These are phyloP conservation scores for Neotragus pygmaeus DNA, from an alignment of 2,113 vertebrate species.

Conservation along the genomic window DNA sequence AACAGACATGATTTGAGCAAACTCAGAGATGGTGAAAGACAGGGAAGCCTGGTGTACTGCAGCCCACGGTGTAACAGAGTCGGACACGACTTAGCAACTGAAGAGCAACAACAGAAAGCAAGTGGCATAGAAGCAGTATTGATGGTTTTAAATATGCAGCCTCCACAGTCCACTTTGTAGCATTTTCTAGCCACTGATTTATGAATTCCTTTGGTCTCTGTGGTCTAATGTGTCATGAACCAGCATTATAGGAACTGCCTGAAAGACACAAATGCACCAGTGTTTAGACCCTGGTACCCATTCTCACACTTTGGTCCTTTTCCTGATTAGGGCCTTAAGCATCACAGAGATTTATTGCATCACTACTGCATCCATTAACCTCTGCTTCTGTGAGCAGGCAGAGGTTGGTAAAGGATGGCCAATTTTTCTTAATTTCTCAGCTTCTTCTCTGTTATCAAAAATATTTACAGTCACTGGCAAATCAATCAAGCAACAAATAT, in stretches of 20 bases:
- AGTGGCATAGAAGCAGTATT: accelerated
- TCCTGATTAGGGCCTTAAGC: background rate
- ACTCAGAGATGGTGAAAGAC: background rate
- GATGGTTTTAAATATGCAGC: background rate
- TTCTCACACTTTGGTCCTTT: background rate
- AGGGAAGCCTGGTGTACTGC: background rate
- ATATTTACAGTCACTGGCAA: background rate
- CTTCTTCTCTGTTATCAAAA: background rate
- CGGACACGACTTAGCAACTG: background rate
- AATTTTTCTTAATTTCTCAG: background rate
- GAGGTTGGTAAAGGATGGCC: background rate
- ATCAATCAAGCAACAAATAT: background rate
- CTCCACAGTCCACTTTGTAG: background rate
- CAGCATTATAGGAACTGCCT: background rate
- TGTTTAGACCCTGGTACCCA: background rate
- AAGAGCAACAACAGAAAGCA: background rate
- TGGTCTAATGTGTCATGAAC: background rate
- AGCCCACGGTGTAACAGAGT: background rate
- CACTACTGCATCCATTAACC: background rate
- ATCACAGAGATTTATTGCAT: background rate
- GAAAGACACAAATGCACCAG: background rate
- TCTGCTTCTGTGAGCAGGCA: background rate
- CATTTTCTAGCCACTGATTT: background rate
- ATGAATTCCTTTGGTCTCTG: background rate
- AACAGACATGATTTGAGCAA: background rate